Base-by-base conservation (phyloP, 1,140 invertebrate species). In the Dendrolimus punctatus region DNA sequence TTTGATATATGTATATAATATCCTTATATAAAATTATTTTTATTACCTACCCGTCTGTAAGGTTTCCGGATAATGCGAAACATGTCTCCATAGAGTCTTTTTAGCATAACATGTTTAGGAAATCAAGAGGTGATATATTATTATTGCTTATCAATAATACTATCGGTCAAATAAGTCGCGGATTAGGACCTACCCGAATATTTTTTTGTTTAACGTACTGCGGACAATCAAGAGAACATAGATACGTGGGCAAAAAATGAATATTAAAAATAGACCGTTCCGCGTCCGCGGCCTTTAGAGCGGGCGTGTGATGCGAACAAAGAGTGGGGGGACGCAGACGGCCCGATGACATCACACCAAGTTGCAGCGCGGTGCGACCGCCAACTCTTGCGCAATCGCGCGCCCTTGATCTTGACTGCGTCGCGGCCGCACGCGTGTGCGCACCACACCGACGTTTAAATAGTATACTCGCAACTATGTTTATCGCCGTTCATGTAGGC, bases 351-450 rank as follows among this genome's bases (percentile, higher is more conserved):
- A 82, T 85, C 81, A 85, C 77, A 77, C 45, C 55, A 64, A 64
- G 71, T 69, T 80, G 79, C 81, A 80, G 73, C 62, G 74, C 74
- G 70, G 71, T 74, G 78, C 73, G 79, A 75, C 76, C 73, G 81
- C 78, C 81, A 81, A 77, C 76, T 81, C 68, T 85, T 85, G 78
- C 81, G 81, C 78, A 85, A 85, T 81, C 79, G 71, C 60, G 64
- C 70, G 81, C 78, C 81, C 81, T 85, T 85, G 81, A 85, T 85
- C 81, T 85, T 85, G 81, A 85, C 80, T 85, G 81, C 77, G 73
- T 80, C 73, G 80, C 74, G 71, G 74, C 69, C 73, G 70, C 76
- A 75, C 71, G 74, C 73, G 73, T 76, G 68, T 76, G 69, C 73
- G 75, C 78, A 69, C 67, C 66, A 63, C 63, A 59, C 58, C 68